Percentiles rank a stretch among this genome's conserved stretches.
Conservation (phyloP, 2,888 invertebrate genomes). For the Podabrus alpinus region DNA sequence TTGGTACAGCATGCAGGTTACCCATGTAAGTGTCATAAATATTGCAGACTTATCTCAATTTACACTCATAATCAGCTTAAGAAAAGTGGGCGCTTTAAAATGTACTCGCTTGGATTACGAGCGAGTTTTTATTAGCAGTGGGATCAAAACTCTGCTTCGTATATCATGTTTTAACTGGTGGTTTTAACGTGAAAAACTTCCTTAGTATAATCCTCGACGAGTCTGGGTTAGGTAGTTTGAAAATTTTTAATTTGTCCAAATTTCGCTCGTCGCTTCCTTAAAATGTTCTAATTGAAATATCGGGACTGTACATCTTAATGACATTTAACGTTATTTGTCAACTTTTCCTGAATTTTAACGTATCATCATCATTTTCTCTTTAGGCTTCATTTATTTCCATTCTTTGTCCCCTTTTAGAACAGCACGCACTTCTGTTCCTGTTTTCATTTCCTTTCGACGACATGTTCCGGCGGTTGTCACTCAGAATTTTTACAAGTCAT, state of each 20-base stretch:
- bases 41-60: conserved; percentile 57
- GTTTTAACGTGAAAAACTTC: conserved; percentile 33
- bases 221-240: background rate
- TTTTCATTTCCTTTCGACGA: conserved; percentile 55
- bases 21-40: conserved; percentile 58
- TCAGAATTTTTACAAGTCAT: conserved; percentile 58
- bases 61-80: conserved; percentile 60
- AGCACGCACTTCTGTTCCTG: conserved; percentile 53
- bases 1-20: conserved; percentile 37
- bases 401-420: conserved; percentile 37
- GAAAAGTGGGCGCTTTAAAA: conserved; percentile 57
- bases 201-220: conserved; percentile 22
- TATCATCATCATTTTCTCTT: conserved; percentile 46
- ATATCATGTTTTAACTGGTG: conserved; percentile 48
- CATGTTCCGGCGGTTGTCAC: conserved; percentile 55
- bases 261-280: background rate
- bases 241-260: background rate
- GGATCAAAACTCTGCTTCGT: conserved; percentile 48
- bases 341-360: conserved; percentile 44
- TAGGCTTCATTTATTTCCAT: conserved; percentile 56
- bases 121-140: conserved; percentile 47
- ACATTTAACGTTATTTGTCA: conserved; percentile 43
- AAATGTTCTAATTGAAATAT: background rate
- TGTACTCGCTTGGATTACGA: conserved; percentile 54
- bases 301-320: background rate